phyloP scores from a whole-genome alignment of 2,113 vertebrate genomes.

The Amphiprion ocellaris region DNA sequence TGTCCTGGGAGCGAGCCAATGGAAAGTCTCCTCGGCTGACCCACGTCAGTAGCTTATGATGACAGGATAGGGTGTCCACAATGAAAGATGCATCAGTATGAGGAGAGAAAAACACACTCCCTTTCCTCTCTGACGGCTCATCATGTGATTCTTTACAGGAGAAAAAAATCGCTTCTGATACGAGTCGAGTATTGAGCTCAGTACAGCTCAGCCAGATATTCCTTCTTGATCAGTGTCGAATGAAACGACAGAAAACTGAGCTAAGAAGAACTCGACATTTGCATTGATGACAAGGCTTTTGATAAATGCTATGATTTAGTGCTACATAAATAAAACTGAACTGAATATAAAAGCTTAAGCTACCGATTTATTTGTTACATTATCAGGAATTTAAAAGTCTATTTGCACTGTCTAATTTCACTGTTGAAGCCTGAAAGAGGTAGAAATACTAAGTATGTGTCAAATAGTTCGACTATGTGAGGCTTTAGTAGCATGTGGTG shows the following conservation, averaged over 20 bases:
- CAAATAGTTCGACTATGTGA: too few relatives aligned
- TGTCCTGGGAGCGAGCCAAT: constrained; percentile 60
- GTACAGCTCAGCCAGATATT: neutral
- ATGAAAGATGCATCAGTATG: constrained; percentile 76
- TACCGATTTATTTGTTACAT: too few relatives aligned
- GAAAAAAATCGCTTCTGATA: constrained; percentile 8
- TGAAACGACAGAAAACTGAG: constrained; percentile 4
- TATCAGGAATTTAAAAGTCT: too few relatives aligned
- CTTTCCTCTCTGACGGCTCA: constrained; percentile 55
- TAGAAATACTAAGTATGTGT: too few relatives aligned
- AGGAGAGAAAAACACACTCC: constrained; percentile 50
- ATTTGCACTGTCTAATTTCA: too few relatives aligned
- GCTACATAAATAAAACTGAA: too few relatives aligned
- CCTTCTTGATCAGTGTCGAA: neutral
- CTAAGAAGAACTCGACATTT: constrained; percentile 2
- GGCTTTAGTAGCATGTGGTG: too few relatives aligned
- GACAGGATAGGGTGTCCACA: constrained; percentile 71
- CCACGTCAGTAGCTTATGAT: constrained; percentile 67
- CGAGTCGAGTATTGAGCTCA: neutral
- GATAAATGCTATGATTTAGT: neutral
- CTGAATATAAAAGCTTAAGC: too few relatives aligned
- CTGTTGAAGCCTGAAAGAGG: too few relatives aligned
- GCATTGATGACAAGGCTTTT: neutral
- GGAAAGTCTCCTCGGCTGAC: constrained; percentile 71
- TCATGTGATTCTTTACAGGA: constrained; percentile 39